Base-by-base conservation (phyloP, 2,113 vertebrate species). In the Pyrgilauda ruficollis region DNA sequence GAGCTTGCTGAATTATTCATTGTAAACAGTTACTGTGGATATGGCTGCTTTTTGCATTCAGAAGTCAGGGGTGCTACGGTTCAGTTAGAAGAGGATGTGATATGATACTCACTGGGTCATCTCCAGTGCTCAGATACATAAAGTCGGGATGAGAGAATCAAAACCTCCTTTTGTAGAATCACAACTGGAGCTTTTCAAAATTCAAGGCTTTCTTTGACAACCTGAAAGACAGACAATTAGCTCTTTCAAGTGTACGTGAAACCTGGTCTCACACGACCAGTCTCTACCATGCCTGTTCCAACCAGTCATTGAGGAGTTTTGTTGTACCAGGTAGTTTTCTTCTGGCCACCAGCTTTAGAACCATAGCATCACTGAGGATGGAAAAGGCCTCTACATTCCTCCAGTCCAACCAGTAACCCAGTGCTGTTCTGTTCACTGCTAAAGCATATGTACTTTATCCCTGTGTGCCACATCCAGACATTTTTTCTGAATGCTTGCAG, bases 1-100 rank as follows among this genome's bases (percentile, higher is more conserved):
- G 39, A 90, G 43, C 50, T 70, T 67, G 39, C 44, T 97, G 85
- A 96, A 96, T 96, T 95, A 96, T 96, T 96, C 79, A 96, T 83
- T 86, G 47, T 24, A 69, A 96, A 62, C 24, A 44, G 50, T 88
- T 87, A 53, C 11, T 63, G 90, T n/a, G 63, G 52, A 74, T 67
- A 10, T 44, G 59, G 63, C 55, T 91, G 33, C 35, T 83, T 90
- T 87, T 46, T 74, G 50, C 75, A 62, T 82, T 85, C 72, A 59
- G 49, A 73, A 91, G 37, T 46, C 53, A 79, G 75, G 70, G 55
- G 77, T 59, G 41, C 46, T 70, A n/a, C 22, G 16, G 35, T 33
- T 91, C 67, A 74, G 33, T 63, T 26, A 62, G 56, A 90, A 79
- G 62, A 79, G 37, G 18, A 69, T 84, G 24, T 50, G 69, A 47